A percentile compares a stretch with the other conserved stretches of the same genome.
phyloP scores from a whole-genome alignment of 2,888 invertebrate genomes.

The Leucophenga montana region DNA sequence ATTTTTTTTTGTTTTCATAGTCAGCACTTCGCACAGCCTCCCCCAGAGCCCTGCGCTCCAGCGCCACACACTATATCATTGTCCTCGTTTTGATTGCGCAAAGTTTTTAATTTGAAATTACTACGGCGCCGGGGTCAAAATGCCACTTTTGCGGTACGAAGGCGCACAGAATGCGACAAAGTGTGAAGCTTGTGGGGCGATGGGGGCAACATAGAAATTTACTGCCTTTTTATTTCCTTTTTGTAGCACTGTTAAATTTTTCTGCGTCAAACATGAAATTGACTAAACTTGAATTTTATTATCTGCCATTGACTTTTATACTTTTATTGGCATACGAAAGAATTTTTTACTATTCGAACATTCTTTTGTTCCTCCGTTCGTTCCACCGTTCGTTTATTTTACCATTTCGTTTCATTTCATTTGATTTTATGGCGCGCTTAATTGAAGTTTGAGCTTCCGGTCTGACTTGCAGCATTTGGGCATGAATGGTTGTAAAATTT shows the following conservation, averaged over 20 bases:
- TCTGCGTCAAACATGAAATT: constrained; percentile 15
- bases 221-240: constrained; percentile 16
- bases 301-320: constrained; percentile 20
- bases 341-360: not conserved
- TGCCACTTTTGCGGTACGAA: not conserved
- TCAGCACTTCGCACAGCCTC: not conserved
- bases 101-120: constrained; percentile 34
- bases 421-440: constrained; percentile 14
- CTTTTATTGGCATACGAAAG: not conserved
- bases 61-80: not conserved
- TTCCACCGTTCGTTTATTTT: constrained; percentile 7
- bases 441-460: constrained; percentile 7
- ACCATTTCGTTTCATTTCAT: constrained; percentile 11
- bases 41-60: not conserved
- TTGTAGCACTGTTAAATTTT: constrained; percentile 15
- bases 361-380: not conserved
- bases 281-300: constrained; percentile 25
- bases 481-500: not conserved
- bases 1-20: constrained; percentile 19
- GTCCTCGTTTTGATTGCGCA: constrained; percentile 18
- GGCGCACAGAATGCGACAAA: not conserved
- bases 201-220: not conserved
- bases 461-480: not conserved
- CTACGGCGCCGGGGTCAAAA: constrained; percentile 26
- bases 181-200: not conserved